Percentiles rank a stretch among this genome's conserved stretches.
Evolutionary conservation across 2,888 invertebrate genomes (phyloP).

Genomic region (Cremastinae sp.): DNA sequence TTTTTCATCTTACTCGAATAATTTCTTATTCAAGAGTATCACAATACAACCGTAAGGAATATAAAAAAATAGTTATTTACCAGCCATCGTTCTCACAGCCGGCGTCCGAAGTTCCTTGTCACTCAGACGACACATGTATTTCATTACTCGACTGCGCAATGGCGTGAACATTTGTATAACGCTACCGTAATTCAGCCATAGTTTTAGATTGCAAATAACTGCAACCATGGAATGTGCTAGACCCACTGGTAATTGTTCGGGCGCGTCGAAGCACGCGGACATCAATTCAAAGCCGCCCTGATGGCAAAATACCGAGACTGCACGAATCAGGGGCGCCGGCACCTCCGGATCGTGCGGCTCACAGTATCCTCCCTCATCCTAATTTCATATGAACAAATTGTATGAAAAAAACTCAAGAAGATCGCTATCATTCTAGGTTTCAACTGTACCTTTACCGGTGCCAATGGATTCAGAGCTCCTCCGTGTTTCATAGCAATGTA

Average conservation of each 20-base stretch:
- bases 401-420: not conserved
- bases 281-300: constrained; percentile 93
- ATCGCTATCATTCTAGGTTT: not conserved
- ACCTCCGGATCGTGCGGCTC: constrained; percentile 97
- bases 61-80: constrained; percentile 81
- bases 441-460: constrained; percentile 74
- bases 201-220: constrained; percentile 94
- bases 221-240: constrained; percentile 96
- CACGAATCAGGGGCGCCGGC: constrained; percentile 92
- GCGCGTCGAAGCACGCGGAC: constrained; percentile 91
- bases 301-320: constrained; percentile 96
- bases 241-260: constrained; percentile 90
- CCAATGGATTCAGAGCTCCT: constrained; percentile 81
- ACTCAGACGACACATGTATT: constrained; percentile 95
- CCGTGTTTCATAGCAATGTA: constrained; percentile 94
- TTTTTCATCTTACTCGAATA: too few species aligned
- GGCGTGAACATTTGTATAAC: constrained; percentile 94
- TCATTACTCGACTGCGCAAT: constrained; percentile 90
- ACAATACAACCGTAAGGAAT: too few species aligned
- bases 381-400: constrained; percentile 67
- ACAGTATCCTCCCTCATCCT: constrained; percentile 93
- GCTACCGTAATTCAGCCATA: constrained; percentile 96
- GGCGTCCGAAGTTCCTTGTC: constrained; percentile 95
- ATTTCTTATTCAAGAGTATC: too few species aligned
- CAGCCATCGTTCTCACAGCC: constrained; percentile 95